These are phyloP conservation scores for Darevskia nairensis DNA, from an alignment of 2,797 vertebrate species.

Conservation along the genomic window DNA sequence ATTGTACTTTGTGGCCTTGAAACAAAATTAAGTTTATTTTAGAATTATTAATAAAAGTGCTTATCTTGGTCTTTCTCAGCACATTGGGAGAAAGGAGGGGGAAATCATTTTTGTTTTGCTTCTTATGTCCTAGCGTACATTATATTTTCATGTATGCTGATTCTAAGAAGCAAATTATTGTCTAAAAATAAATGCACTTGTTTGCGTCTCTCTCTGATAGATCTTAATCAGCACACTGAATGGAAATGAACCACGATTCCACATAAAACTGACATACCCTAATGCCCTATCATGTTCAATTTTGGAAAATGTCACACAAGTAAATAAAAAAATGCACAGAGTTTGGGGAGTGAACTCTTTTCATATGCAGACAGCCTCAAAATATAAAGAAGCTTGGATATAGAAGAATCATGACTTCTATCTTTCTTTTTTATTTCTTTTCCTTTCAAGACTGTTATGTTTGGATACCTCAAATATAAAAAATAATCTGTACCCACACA, in stretches of 20 bases:
- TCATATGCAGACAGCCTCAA: background rate
- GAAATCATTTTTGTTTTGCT: background rate
- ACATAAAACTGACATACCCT: slow-evolving; percentile 22
- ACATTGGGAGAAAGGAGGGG: background rate
- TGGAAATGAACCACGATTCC: slow-evolving; percentile 1
- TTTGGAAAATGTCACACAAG: background rate
- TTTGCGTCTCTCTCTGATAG: slow-evolving; percentile 16
- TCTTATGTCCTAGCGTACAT: slow-evolving; percentile 33
- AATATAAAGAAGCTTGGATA: background rate
- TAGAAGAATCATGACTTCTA: background rate
- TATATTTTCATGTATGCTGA: background rate
- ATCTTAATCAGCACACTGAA: slow-evolving; percentile 30
- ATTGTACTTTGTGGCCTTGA: background rate
- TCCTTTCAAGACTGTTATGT: background rate
- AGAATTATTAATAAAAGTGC: background rate
- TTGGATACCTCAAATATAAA: background rate
- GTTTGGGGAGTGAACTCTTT: background rate
- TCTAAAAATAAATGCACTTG: background rate
- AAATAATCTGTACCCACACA: background rate
- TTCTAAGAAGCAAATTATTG: slow-evolving; percentile 29
- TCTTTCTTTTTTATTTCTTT: too few relatives aligned
- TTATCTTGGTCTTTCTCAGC: slow-evolving; percentile 31
- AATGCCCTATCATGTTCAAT: slow-evolving; percentile 20
- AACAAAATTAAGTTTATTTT: slow-evolving; percentile 37
- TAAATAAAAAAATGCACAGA: fast-evolving